Conservation (phyloP, 1,140 invertebrate species). For the Leptopilina boulardi region DNA sequence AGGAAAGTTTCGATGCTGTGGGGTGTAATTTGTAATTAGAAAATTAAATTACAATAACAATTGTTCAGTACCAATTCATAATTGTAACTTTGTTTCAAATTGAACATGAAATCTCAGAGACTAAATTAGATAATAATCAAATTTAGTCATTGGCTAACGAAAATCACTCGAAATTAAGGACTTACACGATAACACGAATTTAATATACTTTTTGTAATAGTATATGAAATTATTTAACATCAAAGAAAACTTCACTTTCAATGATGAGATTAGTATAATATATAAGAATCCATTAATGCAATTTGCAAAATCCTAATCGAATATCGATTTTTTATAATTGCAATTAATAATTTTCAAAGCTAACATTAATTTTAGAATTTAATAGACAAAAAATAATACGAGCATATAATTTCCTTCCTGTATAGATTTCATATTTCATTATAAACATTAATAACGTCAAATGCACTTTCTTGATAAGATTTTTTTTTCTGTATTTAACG, state of each 20-base stretch:
- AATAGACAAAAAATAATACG: background rate
- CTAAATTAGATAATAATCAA: too few species aligned
- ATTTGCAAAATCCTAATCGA: background rate
- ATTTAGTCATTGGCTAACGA: too few species aligned
- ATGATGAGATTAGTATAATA: background rate
- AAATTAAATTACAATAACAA: too few species aligned
- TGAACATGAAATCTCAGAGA: too few species aligned
- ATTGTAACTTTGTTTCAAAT: too few species aligned
- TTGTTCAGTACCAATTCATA: too few species aligned
- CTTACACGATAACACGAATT: background rate
- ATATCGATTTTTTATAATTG: slow-evolving; percentile 4
- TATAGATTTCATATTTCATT: too few species aligned
- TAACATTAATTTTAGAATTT: background rate
- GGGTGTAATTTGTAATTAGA: too few species aligned
- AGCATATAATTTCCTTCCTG: background rate
- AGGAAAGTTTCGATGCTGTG: too few species aligned
- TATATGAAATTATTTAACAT: background rate
- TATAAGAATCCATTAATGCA: background rate
- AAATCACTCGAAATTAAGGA: background rate
- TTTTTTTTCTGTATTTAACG: background rate
- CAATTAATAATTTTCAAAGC: background rate
- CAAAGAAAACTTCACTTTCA: background rate
- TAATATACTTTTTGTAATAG: background rate
- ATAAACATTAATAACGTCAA: too few species aligned
- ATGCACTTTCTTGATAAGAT: too few species aligned